Base-by-base conservation (phyloP, 2,113 vertebrate species). In the Mobula birostris region DNA sequence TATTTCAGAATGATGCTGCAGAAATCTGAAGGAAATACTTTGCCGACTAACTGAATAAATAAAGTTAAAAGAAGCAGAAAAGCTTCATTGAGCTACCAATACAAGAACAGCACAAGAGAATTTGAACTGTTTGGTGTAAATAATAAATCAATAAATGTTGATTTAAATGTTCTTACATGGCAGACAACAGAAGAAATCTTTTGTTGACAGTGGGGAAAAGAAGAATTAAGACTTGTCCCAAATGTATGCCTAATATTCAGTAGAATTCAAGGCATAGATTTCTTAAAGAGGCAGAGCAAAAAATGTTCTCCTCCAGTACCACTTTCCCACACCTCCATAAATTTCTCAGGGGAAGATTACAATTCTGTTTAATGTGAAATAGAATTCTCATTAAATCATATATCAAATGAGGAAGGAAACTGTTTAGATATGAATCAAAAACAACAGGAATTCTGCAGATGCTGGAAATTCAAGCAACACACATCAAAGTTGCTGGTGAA, bases 81-180 rank as follows among this genome's bases (percentile, higher is more conserved):
- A 32, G 61, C 29, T 32, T 90, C 85, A 74, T 19, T 66, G 17
- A 19, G 15, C 61, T 19, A 63, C 61, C 40, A 19, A 8, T 63
- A 63, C 85, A 90, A 19, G 61, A 63, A 90, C 29, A 66, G 29
- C 61, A 17, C 15, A 29, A 88, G 85, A 90, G 85, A 90, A 66
- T 66, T 66, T 32, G 58, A 88, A 68, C 61, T 90, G 61, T 7
- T 66, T 36, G 61, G 17, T 66, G 85, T n/a, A 32, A 66, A 90
- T 32, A n/a, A 61, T 32, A 68, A 90, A 66, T 90, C 29, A 90
- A 90, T 90, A 32, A 66, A 90, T n/a, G 85, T 88, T 88, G 58
- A 88, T 90, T 88, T 7, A 5, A 66, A 88, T 61, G 63, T 88
- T 63, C 85, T 68, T 63, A 68, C 58, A 68, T 90, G 58, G 61